These are phyloP conservation scores for Corythornis cristatus DNA, from an alignment of 2,113 vertebrate genomes.

Conservation along the genomic window DNA sequence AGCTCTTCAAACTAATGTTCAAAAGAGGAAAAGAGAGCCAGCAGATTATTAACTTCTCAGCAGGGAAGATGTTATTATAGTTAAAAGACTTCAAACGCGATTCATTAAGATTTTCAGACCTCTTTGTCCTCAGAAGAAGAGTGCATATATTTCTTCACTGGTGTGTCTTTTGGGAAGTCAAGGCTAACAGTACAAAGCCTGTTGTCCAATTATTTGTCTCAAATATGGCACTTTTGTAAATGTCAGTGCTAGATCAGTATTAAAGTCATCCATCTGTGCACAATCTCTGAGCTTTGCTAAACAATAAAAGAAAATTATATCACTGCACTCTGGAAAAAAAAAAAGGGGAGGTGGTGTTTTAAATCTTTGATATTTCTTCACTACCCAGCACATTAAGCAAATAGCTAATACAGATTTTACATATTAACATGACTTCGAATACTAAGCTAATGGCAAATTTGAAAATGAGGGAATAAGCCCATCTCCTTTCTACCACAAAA, in stretches of 20 bases:
- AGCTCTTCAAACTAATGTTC: slow-evolving; percentile 53
- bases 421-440: background rate
- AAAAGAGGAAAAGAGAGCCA: slow-evolving; percentile 40
- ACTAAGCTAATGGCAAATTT: background rate
- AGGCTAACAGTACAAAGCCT: background rate
- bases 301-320: slow-evolving; percentile 2
- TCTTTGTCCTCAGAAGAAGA: slow-evolving; percentile 1
- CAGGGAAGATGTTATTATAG: slow-evolving; percentile 24
- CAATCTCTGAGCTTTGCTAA: background rate
- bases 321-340: background rate
- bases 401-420: background rate
- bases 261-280: slow-evolving; percentile 52
- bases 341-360: background rate
- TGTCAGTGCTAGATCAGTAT: slow-evolving; percentile 11
- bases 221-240: slow-evolving; percentile 22
- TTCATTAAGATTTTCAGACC: slow-evolving; percentile 45
- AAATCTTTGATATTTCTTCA: background rate
- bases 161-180: background rate
- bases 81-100: slow-evolving; percentile 24
- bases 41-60: slow-evolving; percentile 64
- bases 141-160: background rate
- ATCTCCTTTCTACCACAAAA: background rate
- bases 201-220: slow-evolving; percentile 46
- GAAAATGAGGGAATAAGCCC: background rate
- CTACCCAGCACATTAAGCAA: background rate